Base-by-base conservation (phyloP, 1,140 invertebrate species). In the Adelges cooleyi region DNA sequence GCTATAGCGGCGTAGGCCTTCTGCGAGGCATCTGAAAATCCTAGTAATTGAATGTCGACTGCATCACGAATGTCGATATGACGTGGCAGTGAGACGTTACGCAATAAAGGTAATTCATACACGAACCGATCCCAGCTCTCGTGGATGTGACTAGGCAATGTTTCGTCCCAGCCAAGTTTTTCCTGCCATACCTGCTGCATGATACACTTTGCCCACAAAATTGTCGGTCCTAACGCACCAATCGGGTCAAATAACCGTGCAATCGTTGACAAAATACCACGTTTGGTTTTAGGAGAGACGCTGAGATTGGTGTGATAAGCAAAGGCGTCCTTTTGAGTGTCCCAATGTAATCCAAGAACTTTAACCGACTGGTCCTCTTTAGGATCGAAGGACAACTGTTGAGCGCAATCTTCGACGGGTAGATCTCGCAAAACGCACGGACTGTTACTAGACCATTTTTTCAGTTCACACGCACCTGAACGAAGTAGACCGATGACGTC, bases 371-470 rank as follows among this genome's bases (percentile, higher is more conserved):
- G 18, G 6, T 17, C 18, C 9, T 42, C 6, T 2, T 11, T 38
- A 20, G 42, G 52, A 2, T 54, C 38, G 10, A 18, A 50, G 8
- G 23, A 5, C 11, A n/a, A 27, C 17, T 27, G 11, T 6, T n/a
- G 17, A 1, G 54, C 51, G 2, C n/a, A 29, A 5, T 50, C 20
- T 6, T 40, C 2, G 3, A 27, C 20, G n/a, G 40, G 10, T 8
- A 67, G 22, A 6, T 17, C 23, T n/a, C n/a, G n/a, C n/a, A 67
- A 23, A 13, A 67, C n/a, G 1, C 38, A 23, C 2, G 13, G 2
- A 4, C 42, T 62, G 22, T 67, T 67, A 1, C 38, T 48, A 1
- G 38, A 13, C 13, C 38, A 67, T 27, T 66, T 66, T 6, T 33
- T 51, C 6, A 67, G 44, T 1, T 29, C 9, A 51, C 48, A 67